phyloP scores from a whole-genome alignment of 2,113 vertebrate species.

The Campylomormyrus numenius region DNA sequence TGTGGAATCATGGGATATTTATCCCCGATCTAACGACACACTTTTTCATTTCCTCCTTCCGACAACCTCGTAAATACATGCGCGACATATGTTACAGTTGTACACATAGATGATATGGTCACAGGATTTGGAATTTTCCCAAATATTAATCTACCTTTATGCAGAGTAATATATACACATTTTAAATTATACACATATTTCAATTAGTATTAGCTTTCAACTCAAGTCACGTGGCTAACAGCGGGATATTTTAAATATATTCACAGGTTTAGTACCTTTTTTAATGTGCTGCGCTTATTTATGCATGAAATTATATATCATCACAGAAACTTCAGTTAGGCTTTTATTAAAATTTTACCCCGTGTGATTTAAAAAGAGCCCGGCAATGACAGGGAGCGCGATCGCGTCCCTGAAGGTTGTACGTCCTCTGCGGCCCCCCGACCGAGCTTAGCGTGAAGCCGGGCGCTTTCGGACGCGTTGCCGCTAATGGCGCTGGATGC shows the following conservation, averaged over 20 bases:
- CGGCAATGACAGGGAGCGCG: neutral
- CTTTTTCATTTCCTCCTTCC: neutral
- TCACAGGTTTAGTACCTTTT: conserved; percentile 5
- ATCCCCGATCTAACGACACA: neutral
- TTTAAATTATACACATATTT: neutral
- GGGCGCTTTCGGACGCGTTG: neutral
- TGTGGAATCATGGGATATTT: neutral
- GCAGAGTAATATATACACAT: neutral
- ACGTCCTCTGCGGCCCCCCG: neutral
- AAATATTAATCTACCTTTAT: neutral
- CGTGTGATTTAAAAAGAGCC: neutral
- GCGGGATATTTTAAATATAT: conserved; percentile 7
- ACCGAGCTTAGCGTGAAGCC: neutral
- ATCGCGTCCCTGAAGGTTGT: neutral
- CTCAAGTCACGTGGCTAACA: conserved; percentile 1
- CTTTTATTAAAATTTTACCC: neutral
- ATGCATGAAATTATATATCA: conserved; percentile 5
- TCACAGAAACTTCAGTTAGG: neutral
- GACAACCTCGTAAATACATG: neutral
- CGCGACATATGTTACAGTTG: neutral
- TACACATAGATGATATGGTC: neutral
- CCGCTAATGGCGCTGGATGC: neutral
- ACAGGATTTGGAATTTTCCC: neutral
- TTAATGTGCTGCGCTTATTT: neutral
- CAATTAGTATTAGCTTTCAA: neutral